These are phyloP conservation scores for Agrotis ipsilon DNA, from an alignment of 2,888 invertebrate species.

Conservation along the genomic window DNA sequence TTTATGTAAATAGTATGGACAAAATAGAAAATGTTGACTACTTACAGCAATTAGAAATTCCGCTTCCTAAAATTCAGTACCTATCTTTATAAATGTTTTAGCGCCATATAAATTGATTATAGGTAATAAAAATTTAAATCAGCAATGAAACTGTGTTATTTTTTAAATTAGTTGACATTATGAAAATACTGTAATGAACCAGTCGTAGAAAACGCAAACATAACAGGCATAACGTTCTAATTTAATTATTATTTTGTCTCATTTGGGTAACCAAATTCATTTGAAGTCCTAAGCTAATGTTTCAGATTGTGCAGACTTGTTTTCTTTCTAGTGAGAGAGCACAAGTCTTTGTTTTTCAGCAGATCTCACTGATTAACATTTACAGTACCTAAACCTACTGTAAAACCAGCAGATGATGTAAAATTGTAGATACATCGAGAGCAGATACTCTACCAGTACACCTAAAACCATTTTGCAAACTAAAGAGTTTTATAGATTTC, in stretches of 20 bases:
- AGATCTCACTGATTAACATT: too few species aligned
- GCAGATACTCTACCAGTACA: neutral
- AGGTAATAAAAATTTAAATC: conserved; percentile 22
- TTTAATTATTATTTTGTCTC: too few species aligned
- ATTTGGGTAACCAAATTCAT: too few species aligned
- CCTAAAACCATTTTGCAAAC: neutral
- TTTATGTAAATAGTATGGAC: conserved; percentile 17
- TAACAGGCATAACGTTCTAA: too few species aligned
- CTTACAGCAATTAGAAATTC: conserved; percentile 23
- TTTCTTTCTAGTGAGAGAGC: too few species aligned
- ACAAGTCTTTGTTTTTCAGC: too few species aligned
- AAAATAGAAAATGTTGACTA: conserved; percentile 16
- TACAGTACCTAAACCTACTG: too few species aligned
- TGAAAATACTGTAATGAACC: conserved; percentile 24
- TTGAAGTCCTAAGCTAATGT: too few species aligned
- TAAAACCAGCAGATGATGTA: too few species aligned
- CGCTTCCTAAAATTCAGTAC: conserved; percentile 34
- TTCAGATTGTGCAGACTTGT: neutral
- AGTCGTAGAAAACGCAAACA: neutral
- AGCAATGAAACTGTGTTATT: neutral
- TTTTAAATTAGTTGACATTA: conserved; percentile 29
- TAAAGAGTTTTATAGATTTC: neutral
- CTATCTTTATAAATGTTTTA: conserved; percentile 33
- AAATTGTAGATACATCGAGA: too few species aligned
- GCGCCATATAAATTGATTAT: conserved; percentile 7